phyloP scores from a whole-genome alignment of 1,140 invertebrate genomes.

The Varroa destructor region DNA sequence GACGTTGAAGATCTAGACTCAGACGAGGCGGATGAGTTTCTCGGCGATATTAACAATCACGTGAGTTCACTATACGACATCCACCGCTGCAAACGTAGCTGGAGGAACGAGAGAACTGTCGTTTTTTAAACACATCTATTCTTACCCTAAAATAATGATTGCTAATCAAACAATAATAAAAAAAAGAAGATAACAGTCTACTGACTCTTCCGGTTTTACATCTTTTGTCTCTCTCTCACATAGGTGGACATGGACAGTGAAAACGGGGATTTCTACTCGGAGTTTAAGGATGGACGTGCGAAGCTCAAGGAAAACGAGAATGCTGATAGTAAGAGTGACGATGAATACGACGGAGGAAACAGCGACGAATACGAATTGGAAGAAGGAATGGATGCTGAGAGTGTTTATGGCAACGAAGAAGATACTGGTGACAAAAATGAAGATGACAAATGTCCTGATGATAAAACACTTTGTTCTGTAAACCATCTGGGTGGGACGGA shows the following conservation, averaged over 20 bases:
- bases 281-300: conserved; percentile 44
- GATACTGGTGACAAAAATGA: conserved; percentile 41
- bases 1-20: conserved; percentile 40
- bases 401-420: conserved; percentile 35
- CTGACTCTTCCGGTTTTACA: conserved; percentile 28
- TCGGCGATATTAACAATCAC: conserved; percentile 12
- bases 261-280: conserved; percentile 38
- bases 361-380: conserved; percentile 35
- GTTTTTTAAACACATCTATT: no score
- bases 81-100: neutral
- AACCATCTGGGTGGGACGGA: conserved; percentile 41
- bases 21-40: conserved; percentile 31
- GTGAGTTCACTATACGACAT: neutral
- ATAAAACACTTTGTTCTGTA: conserved; percentile 38
- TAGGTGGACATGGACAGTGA: conserved; percentile 29
- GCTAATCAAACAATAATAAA: neutral
- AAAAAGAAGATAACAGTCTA: neutral
- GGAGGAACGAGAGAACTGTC: neutral
- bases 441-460: conserved; percentile 36
- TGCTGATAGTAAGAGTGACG: conserved; percentile 34
- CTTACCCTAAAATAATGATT: neutral
- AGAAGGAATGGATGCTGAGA: conserved; percentile 36
- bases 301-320: conserved; percentile 46
- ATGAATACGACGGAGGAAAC: conserved; percentile 36
- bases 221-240: neutral